phyloP scores from a whole-genome alignment of 2,797 vertebrate species.

The Hylomyscus alleni region DNA sequence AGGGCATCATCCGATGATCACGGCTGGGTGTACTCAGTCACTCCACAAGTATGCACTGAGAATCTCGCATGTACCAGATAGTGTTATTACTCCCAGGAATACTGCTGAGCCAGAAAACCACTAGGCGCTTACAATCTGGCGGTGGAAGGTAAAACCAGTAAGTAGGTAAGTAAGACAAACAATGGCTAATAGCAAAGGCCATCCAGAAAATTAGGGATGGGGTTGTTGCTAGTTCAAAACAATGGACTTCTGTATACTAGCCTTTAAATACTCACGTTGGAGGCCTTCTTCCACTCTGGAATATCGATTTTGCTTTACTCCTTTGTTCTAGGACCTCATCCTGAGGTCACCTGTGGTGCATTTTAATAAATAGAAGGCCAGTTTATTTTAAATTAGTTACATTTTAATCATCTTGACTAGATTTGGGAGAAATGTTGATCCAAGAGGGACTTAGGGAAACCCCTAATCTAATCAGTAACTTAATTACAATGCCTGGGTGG shows the following conservation, averaged over 20 bases:
- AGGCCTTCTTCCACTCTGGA: neutral
- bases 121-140: neutral
- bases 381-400: conserved; percentile 67
- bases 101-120: neutral
- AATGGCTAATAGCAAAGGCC: neutral
- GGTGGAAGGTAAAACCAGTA: neutral
- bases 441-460: conserved; percentile 47
- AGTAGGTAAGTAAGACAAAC: conserved; percentile 36
- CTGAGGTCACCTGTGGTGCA: neutral
- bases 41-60: neutral
- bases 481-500: conserved; percentile 22
- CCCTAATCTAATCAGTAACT: conserved; percentile 56
- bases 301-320: neutral
- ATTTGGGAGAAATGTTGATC: conserved; percentile 37
- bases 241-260: neutral
- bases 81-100: neutral
- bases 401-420: conserved; percentile 69
- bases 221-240: neutral
- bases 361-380: conserved; percentile 60
- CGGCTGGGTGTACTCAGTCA: neutral
- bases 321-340: neutral
- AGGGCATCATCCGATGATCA: neutral
- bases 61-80: neutral
- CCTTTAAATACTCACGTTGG: neutral
- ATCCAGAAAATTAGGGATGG: neutral